Evolutionary conservation across 2,888 invertebrate genomes (phyloP).

Genomic region (Lasioglossum marginatum): DNA sequence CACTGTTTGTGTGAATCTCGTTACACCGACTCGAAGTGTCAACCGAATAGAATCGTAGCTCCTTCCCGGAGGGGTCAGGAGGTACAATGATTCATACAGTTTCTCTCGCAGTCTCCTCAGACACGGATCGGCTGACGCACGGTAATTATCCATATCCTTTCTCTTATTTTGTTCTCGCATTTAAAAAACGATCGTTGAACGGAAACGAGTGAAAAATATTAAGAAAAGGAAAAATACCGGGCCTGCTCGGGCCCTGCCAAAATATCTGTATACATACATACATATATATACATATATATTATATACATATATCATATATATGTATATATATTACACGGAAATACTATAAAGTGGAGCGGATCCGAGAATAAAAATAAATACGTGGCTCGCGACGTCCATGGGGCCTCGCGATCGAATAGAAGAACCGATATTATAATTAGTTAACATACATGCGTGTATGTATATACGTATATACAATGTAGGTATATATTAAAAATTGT

Average conservation of each 20-base stretch:
- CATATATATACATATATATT: not conserved
- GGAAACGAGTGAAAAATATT: not conserved
- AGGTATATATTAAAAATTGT: conserved; percentile 12
- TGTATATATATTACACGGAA: conserved; percentile 22
- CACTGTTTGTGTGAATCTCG: conserved; percentile 46
- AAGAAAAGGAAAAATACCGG: not conserved
- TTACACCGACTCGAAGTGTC: conserved; percentile 38
- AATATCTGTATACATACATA: not conserved
- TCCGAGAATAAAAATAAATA: conserved; percentile 55
- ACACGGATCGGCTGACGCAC: conserved; percentile 15
- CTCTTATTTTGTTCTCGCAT: not conserved
- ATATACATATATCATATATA: not conserved
- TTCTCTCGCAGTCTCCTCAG: conserved; percentile 12
- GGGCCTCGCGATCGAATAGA: conserved; percentile 16
- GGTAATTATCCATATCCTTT: not conserved
- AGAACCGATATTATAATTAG: conserved; percentile 24
- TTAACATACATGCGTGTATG: not conserved
- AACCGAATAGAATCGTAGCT: conserved; percentile 38
- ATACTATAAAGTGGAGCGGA: conserved; percentile 56
- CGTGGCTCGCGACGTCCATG: conserved; percentile 8
- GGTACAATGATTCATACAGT: conserved; percentile 6
- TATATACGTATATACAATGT: not conserved
- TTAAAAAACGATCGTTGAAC: conserved; percentile 8
- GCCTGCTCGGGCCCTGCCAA: not conserved
- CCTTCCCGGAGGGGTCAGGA: not conserved